Evolutionary conservation across 2,888 invertebrate species (phyloP), one percentile per base, ranked within the genome.

Genomic region (Pachycephus smyrnensis): DNA sequence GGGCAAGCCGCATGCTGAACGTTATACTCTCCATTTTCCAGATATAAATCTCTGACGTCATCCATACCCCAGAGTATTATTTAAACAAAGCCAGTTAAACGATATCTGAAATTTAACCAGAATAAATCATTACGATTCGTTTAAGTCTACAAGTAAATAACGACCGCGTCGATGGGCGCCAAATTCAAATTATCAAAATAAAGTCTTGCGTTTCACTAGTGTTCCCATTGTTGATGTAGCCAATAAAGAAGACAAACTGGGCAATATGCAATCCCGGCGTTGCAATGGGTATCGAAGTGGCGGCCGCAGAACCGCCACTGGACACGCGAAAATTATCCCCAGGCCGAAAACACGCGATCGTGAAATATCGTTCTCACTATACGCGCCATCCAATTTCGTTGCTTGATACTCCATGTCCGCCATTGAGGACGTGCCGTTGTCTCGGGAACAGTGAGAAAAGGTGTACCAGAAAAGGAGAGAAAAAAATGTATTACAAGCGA

Each of bases 281-380:
- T 71, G 82, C 82, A 85, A 84, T 82, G 79, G 82, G 77, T 83
- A 84, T 84, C 82, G 83, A 81, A 83, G 82, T 81, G 83, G 80
- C 82, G 79, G 80, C 80, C 76, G 77, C 80, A 81, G 81, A 81
- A 83, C 82, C 82, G 80, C 82, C 80, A 79, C 80, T 74, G 82
- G 84, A 84, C 87, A 86, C 82, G 85, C 81, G 86, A 87, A 84
- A 87, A 87, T 87, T 87, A 87, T 87, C 86, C 83, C 81, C 82
- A 74, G 73, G 37, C 75, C 69, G 82, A 31, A 71, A 81, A 78
- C 87, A 84, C 84, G 84, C 84, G 81, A 86, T 85, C 82, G 81
- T 81, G 82, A 82, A 84, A 81, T 82, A 83, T 81, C 35, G 80
- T 81, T 82, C 55, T 6, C 23, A 23, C 23, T 23, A 9, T 55